Conservation (phyloP, 2,113 vertebrate genomes). For the Microcebus griseorufus region DNA sequence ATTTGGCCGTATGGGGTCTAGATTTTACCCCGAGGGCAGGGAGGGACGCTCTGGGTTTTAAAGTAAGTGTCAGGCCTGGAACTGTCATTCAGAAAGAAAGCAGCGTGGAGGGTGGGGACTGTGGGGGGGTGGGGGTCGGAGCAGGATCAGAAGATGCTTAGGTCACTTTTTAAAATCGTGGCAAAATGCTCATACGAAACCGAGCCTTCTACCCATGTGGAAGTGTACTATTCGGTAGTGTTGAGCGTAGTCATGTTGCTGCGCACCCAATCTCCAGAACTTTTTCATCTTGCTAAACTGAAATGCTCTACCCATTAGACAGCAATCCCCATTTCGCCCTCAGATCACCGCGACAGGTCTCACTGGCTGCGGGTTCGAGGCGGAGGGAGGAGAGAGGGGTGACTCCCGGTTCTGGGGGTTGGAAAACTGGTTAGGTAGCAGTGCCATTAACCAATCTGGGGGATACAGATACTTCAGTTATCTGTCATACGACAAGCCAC, state of each 20-base stretch:
- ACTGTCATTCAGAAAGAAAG: not conserved
- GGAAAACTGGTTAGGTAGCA: not conserved
- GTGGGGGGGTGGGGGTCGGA: not conserved
- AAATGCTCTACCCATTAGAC: not conserved
- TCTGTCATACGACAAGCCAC: not conserved
- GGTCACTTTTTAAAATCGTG: not conserved
- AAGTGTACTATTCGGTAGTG: not conserved
- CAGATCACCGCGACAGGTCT: not conserved
- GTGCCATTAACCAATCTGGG: not conserved
- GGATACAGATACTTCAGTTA: not conserved
- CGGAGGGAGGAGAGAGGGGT: not conserved
- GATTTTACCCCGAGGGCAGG: not conserved
- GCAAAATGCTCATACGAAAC: not conserved
- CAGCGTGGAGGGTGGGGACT: not conserved
- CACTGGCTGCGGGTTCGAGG: not conserved
- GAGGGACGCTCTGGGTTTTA: not conserved
- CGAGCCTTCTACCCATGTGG: not conserved
- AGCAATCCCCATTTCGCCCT: not conserved
- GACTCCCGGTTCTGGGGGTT: not conserved
- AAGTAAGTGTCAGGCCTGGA: not conserved
- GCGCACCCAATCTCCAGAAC: not conserved
- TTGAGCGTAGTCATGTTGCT: not conserved
- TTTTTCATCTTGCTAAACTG: not conserved
- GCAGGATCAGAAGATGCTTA: not conserved
- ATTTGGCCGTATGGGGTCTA: not conserved